These are phyloP conservation scores for Netta rufina DNA, from an alignment of 2,797 vertebrate species.

Conservation along the genomic window DNA sequence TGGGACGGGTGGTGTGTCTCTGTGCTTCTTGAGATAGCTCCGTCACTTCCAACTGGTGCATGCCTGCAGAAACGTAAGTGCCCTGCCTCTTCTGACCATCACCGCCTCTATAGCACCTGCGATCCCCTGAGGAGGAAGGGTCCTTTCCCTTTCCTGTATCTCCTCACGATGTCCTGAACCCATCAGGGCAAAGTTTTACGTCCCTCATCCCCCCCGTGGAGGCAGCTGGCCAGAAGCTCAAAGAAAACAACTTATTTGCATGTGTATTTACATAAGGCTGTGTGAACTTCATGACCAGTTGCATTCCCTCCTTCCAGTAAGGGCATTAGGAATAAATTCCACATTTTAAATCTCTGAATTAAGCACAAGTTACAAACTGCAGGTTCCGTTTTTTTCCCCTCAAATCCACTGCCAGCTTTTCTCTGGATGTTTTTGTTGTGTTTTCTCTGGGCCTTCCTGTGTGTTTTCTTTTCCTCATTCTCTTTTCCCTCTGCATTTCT, in stretches of 20 bases:
- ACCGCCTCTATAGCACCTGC: not conserved
- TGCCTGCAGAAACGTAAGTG: not conserved
- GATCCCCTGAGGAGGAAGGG: not conserved
- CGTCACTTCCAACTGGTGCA: not conserved
- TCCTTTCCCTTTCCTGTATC: constrained; percentile 3
- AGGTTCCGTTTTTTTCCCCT: not conserved
- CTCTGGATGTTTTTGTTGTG: not conserved
- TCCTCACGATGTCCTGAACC: constrained; percentile 26
- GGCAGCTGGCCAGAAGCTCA: constrained; percentile 56
- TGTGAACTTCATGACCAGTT: constrained; percentile 66
- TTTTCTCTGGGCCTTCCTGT: not conserved
- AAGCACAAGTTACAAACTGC: constrained; percentile 31
- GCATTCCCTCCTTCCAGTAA: constrained; percentile 48
- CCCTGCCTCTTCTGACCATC: not conserved
- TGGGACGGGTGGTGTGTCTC: not conserved
- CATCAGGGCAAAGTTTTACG: not conserved
- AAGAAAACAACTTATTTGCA: constrained; percentile 64
- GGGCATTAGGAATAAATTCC: constrained; percentile 55
- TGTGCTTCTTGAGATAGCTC: not conserved
- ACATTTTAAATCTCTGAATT: constrained; percentile 53
- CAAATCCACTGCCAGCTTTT: not conserved
- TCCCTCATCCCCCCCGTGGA: constrained; percentile 32
- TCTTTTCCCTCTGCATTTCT: not conserved
- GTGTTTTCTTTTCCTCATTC: constrained; percentile 31
- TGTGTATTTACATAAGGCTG: constrained; percentile 57